These are phyloP conservation scores for Simalia tracyae DNA, from an alignment of 2,797 vertebrate species.

Conservation along the genomic window DNA sequence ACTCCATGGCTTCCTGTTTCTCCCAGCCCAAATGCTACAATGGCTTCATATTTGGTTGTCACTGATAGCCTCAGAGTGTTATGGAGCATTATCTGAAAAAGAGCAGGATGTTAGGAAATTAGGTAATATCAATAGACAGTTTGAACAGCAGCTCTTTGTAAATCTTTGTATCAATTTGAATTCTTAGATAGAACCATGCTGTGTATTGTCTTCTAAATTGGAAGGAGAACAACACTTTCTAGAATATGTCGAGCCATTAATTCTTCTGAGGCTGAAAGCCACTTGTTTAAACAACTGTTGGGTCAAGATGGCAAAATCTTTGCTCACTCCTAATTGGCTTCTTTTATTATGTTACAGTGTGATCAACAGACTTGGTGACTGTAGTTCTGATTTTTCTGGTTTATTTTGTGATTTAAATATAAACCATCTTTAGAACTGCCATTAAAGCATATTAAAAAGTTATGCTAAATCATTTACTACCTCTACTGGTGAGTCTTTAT, in stretches of 20 bases:
- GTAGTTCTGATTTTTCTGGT: not conserved
- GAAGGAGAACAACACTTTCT: not conserved
- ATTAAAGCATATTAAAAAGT: not conserved
- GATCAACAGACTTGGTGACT: not conserved
- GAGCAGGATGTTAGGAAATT: not conserved
- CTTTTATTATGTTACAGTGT: not conserved
- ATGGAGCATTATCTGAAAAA: not conserved
- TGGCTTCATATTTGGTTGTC: not conserved
- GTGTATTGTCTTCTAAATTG: not conserved
- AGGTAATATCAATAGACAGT: not conserved
- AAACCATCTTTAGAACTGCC: not conserved
- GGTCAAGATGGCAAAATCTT: not conserved
- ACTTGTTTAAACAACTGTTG: not conserved
- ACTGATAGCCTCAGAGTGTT: not conserved
- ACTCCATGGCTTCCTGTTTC: not conserved
- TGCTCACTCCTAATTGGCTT: not conserved
- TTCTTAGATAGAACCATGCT: not conserved
- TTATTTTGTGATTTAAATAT: not conserved
- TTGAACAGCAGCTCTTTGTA: not conserved
- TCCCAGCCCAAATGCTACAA: not conserved
- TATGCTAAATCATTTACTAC: not conserved
- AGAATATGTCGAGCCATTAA: not conserved
- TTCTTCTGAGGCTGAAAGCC: not conserved
- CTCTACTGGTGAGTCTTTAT: not conserved
- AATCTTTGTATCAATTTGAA: not conserved